phyloP scores from a whole-genome alignment of 2,888 invertebrate genomes.

The Caenorhabditis becei region DNA sequence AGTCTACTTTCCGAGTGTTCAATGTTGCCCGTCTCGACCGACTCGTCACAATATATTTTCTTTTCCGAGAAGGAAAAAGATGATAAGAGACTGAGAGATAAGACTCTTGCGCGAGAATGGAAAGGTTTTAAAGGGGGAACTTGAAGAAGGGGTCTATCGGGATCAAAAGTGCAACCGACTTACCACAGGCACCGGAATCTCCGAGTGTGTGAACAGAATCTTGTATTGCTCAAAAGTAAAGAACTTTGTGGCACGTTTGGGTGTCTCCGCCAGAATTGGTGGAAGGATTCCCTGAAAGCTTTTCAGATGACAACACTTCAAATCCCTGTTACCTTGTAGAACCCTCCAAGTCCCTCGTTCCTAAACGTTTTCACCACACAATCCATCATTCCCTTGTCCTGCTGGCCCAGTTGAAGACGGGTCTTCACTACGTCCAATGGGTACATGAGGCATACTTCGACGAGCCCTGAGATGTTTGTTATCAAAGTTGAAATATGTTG shows the following conservation, averaged over 20 bases:
- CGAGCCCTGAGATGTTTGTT: slow-evolving; percentile 85
- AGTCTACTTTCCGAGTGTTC: slow-evolving; percentile 13
- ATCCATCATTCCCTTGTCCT: slow-evolving; percentile 87
- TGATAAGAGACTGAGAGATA: neutral
- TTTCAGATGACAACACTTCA: neutral
- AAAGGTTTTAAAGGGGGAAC: neutral
- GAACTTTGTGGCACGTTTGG: slow-evolving; percentile 95
- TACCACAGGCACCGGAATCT: slow-evolving; percentile 67
- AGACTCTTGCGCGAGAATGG: slow-evolving; percentile 10
- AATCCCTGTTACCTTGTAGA: slow-evolving; percentile 70
- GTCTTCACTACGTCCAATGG: slow-evolving; percentile 95
- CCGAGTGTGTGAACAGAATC: slow-evolving; percentile 87
- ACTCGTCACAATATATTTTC: neutral
- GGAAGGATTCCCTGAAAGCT: slow-evolving; percentile 90
- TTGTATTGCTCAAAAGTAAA: slow-evolving; percentile 95
- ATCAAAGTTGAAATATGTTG: too few relatives aligned
- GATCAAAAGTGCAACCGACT: slow-evolving; percentile 25
- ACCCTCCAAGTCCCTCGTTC: slow-evolving; percentile 86
- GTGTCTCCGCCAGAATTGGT: slow-evolving; percentile 94
- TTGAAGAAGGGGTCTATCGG: slow-evolving; percentile 4
- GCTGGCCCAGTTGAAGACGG: slow-evolving; percentile 88
- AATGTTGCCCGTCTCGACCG: neutral
- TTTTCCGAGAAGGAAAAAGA: neutral
- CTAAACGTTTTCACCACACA: slow-evolving; percentile 92
- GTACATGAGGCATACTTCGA: slow-evolving; percentile 95